phyloP scores from a whole-genome alignment of 2,113 vertebrate genomes.

The Crocuta crocuta region DNA sequence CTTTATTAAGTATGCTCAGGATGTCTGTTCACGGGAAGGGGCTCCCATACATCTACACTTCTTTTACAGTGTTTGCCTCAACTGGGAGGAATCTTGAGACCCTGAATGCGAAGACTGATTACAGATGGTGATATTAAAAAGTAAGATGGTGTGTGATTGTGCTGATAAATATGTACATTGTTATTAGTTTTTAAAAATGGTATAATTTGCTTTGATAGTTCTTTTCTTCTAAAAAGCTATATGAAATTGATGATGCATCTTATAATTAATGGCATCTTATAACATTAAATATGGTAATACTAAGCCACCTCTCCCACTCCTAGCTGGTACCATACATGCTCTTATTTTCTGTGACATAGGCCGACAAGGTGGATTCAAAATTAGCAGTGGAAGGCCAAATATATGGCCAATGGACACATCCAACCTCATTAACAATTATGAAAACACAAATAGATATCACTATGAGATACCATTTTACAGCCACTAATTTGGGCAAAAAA shows the following conservation, averaged over 20 bases:
- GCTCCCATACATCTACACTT: background rate
- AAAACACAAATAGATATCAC: conserved; percentile 31
- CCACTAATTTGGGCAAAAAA: background rate
- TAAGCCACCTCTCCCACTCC: background rate
- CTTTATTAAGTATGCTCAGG: background rate
- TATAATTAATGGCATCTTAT: background rate
- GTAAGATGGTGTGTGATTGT: background rate
- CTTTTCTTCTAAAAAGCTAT: conserved; percentile 13
- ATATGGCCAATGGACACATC: background rate
- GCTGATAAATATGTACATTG: background rate
- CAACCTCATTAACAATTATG: background rate
- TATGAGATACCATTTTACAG: background rate
- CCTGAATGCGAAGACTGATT: background rate
- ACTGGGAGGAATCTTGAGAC: background rate
- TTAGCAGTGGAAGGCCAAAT: background rate
- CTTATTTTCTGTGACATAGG: background rate
- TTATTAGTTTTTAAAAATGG: background rate
- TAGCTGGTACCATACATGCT: background rate
- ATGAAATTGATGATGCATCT: conserved; percentile 15
- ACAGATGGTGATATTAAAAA: background rate
- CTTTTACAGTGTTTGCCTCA: conserved; percentile 20
- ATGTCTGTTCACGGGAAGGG: background rate
- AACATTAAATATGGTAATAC: background rate
- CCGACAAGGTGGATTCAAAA: conserved; percentile 3
- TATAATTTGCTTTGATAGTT: background rate